Conservation (phyloP, 2,113 vertebrate genomes). For the Tychaedon coryphoeus region DNA sequence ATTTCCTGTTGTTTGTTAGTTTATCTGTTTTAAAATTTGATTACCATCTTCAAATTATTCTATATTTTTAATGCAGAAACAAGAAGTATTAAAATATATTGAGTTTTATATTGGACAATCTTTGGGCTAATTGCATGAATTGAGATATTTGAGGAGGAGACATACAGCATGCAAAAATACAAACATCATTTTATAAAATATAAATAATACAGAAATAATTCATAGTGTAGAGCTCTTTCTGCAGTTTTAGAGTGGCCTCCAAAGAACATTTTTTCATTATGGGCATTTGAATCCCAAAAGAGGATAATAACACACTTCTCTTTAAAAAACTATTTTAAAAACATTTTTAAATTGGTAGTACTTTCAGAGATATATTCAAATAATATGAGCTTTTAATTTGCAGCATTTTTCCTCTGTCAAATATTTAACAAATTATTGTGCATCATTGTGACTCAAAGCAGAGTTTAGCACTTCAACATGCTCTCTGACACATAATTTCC, state of each 20-base stretch:
- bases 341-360: not conserved
- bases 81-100: not conserved
- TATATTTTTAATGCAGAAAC: not conserved
- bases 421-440: not conserved
- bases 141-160: not conserved
- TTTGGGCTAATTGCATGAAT: not conserved
- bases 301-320: not conserved
- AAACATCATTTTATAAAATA: not conserved
- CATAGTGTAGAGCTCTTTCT: not conserved
- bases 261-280: not conserved
- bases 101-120: not conserved
- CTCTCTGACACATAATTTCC: not conserved
- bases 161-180: not conserved
- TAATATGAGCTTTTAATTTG: not conserved
- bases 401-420: not conserved
- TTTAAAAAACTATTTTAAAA: not conserved
- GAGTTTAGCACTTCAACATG: not conserved
- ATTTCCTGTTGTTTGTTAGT: rapidly evolving
- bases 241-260: not conserved
- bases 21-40: not conserved
- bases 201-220: not conserved
- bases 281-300: not conserved
- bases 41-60: not conserved
- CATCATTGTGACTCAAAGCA: not conserved
- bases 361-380: not conserved